Conservation (phyloP, 2,113 vertebrate genomes). For the Coregonus clupeaformis region DNA sequence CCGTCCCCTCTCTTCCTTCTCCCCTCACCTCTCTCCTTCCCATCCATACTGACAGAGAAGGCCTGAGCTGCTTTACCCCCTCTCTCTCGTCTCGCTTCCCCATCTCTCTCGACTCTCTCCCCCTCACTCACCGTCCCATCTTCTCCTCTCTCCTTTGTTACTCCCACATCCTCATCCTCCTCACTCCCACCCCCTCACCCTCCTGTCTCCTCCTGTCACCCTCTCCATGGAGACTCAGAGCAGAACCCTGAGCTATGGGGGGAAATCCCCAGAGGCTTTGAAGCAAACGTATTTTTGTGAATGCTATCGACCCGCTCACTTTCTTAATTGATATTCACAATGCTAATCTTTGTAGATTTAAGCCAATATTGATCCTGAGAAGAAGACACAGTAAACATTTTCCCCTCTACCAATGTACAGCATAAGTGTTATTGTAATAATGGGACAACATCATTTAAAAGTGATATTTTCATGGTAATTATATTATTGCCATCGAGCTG, state of each 20-base stretch:
- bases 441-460: conserved; percentile 91
- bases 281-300: conserved; percentile 86
- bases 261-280: too few relatives aligned
- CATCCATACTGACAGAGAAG: conserved; percentile 2
- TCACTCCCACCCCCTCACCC: conserved; percentile 39
- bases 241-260: too few relatives aligned
- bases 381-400: conserved; percentile 86
- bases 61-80: too few relatives aligned
- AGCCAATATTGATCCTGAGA: conserved; percentile 84
- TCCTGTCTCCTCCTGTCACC: too few relatives aligned
- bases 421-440: conserved; percentile 91
- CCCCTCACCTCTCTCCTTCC: not conserved
- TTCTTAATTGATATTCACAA: conserved; percentile 91
- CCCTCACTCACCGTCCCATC: conserved; percentile 27
- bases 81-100: conserved; percentile 31
- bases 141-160: conserved; percentile 6
- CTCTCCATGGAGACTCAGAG: too few relatives aligned
- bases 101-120: not conserved
- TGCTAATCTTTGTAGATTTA: conserved; percentile 95
- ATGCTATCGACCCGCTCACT: conserved; percentile 89
- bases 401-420: conserved; percentile 75
- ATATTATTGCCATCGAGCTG: conserved; percentile 84
- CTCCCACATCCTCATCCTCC: conserved; percentile 6
- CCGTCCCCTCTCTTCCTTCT: not conserved
- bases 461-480: conserved; percentile 87